These are phyloP conservation scores for Pelecanus crispus DNA, from an alignment of 2,113 vertebrate genomes.

Conservation along the genomic window DNA sequence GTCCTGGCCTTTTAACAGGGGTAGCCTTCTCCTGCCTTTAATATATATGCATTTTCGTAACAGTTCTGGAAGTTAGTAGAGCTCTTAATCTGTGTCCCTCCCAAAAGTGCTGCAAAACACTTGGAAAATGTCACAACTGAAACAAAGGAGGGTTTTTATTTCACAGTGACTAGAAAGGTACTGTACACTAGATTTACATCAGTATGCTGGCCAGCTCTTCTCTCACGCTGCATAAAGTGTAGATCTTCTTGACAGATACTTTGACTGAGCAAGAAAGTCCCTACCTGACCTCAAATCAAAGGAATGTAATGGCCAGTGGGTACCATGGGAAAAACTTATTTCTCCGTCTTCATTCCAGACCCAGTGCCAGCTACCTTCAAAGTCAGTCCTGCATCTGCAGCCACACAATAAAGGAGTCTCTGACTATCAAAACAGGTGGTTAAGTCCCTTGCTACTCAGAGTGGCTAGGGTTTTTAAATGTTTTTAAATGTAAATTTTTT, in stretches of 20 bases:
- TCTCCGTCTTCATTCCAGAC: not conserved
- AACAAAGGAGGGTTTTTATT: not conserved
- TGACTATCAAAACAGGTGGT: not conserved
- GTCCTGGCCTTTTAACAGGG: not conserved
- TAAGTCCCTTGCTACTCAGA: not conserved
- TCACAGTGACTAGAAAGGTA: not conserved
- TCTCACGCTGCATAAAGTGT: not conserved
- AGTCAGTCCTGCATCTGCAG: not conserved
- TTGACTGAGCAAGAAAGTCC: not conserved
- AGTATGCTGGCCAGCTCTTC: not conserved
- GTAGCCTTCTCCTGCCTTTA: not conserved
- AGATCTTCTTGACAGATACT: slow-evolving; percentile 1
- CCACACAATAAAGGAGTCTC: not conserved
- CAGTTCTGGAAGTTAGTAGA: not conserved
- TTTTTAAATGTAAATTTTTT: not conserved
- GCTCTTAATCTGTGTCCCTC: not conserved
- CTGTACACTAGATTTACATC: not conserved
- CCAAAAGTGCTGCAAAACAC: not conserved
- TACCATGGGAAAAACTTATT: not conserved
- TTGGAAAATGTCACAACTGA: not conserved
- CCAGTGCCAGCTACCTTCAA: not conserved
- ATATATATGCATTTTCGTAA: not conserved
- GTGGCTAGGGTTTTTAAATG: not conserved
- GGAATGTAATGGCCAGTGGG: not conserved
- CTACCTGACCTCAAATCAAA: slow-evolving; percentile 9